Evolutionary conservation across 2,113 vertebrate genomes (phyloP).

Genomic region (Chaetops frenatus): DNA sequence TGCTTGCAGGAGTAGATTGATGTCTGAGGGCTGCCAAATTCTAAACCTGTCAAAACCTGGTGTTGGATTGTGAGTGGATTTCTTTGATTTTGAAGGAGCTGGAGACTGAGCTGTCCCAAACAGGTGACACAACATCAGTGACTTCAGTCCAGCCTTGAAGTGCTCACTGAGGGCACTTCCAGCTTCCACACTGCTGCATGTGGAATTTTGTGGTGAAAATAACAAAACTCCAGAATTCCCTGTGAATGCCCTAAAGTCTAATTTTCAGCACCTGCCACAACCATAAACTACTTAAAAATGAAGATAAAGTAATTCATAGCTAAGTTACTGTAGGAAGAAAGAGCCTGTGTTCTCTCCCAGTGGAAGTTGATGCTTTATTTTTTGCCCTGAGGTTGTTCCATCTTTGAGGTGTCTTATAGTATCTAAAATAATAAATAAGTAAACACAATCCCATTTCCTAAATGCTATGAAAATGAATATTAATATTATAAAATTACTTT

Average conservation of each 20-base stretch:
- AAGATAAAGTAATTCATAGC: not conserved
- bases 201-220: not conserved
- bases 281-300: not conserved
- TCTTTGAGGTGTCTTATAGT: not conserved
- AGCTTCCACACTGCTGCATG: not conserved
- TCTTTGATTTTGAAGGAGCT: not conserved
- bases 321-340: not conserved
- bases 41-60: not conserved
- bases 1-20: not conserved
- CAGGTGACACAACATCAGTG: rapidly evolving
- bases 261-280: not conserved
- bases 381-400: not conserved
- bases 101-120: not conserved
- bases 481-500: not conserved
- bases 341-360: not conserved
- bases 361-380: not conserved
- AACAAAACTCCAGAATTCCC: not conserved
- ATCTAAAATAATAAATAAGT: not conserved
- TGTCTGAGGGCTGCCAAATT: not conserved
- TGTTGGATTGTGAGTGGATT: not conserved
- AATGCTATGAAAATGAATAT: not conserved
- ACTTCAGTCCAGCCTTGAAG: no score
- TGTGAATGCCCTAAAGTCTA: not conserved
- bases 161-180: rapidly evolving
- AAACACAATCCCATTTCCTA: not conserved